Base-by-base conservation (phyloP, 1,140 invertebrate species). In the Phenacoccus solenopsis region DNA sequence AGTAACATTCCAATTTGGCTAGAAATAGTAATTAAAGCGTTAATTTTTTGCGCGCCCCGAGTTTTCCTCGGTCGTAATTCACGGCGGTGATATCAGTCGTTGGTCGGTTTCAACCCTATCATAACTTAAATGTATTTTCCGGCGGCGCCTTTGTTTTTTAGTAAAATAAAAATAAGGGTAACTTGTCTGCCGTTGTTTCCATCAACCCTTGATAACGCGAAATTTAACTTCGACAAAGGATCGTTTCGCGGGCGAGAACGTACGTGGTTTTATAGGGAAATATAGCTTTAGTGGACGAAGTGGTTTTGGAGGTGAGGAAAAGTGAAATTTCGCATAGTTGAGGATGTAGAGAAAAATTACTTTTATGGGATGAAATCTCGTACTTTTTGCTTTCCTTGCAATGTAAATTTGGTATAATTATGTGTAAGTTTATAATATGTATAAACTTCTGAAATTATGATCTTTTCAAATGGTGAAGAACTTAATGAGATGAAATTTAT, bases 21-120 rank as follows among this genome's bases (percentile, higher is more conserved):
- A 27, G 25, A 64, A 64, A 64, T 64, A 64, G 59, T 64, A 64
- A 64, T 64, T 64, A 64, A 64, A 24, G 59, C 59, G 59, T 64
- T 64, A 64, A 64, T 64, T 64, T 64, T 64, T 64, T 64, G 59
- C 59, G n/a, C n/a, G n/a, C n/a, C 32, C 9, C 9, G 25, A 64
- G 21, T 64, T 27, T 64, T 64, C 25, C 25, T 27, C 59, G 25
- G 59, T 64, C 59, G 59, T 64, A 64, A 25, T 64, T 64, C 25
- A 64, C 21, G 7, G 20, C 59, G 25, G 20, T 64, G 25, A 64
- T 64, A 25, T 64, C 59, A 24, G 59, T 20, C 21, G 16, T 24
- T 64, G 4, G 16, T 24, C 25, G 4, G 21, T 64, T 64, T 10
- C 16, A 24, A 64, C 59, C 59, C 59, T 27, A 27, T 64, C 59